Base-by-base conservation (phyloP, 2,888 invertebrate genomes). In the Lasioglossum figueresi region DNA sequence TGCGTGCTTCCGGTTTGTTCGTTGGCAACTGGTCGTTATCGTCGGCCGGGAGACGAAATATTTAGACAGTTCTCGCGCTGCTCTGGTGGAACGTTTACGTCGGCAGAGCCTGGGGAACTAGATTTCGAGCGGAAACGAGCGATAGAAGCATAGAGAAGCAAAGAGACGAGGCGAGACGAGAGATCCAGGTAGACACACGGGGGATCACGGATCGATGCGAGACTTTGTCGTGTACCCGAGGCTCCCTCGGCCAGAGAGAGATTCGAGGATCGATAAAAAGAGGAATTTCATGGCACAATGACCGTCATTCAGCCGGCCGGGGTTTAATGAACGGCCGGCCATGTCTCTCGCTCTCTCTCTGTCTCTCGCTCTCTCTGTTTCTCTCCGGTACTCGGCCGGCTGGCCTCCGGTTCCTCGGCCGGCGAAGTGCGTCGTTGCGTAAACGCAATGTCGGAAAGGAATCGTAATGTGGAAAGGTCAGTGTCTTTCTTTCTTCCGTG, bases 381-480 rank as follows among this genome's bases (percentile, higher is more conserved):
- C 66, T 19, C 31, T 5, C 66, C 34, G 66, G 5, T 19, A 19
- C 66, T 66, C 19, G 1, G 66, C 66, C 71, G 75, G 43, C 75
- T 63, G 43, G 63, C n/a, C 68, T 72, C 37, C 79, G 66, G 63
- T 66, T 76, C 52, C 59, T 63, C 78, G 70, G 76, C 34, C 79
- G 59, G 59, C 75, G 73, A 83, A 81, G 83, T 70, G 88, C 85
- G 83, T 73, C 88, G 89, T 91, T 91, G 91, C 90, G 91, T 91
- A 90, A 91, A 91, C 89, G 87, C 88, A 84, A 84, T 88, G 85
- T 88, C 82, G 84, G 89, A 75, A 76, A 79, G 79, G 84, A 87
- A 89, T 90, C 90, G 90, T 87, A 88, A 89, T 79, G 88, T 91
- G 90, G 92, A 92, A 88, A 92, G 92, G 92, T 92, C 92, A 92